Conservation (phyloP, 2,113 vertebrate species). For the Gobio gobio region DNA sequence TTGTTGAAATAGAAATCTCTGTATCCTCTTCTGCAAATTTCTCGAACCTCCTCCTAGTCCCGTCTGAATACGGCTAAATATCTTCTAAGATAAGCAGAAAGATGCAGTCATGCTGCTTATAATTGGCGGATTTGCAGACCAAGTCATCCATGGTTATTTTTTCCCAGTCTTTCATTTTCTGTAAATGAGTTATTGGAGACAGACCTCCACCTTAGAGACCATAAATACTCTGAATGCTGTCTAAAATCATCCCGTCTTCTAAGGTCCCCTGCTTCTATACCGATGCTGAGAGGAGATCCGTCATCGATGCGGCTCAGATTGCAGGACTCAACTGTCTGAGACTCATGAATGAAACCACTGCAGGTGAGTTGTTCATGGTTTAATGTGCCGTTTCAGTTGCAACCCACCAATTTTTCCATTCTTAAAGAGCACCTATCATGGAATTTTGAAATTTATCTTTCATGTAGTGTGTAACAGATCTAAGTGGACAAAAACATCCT, state of each 20-base stretch:
- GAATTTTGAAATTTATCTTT: too few species aligned
- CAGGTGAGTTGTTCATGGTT: slow-evolving; percentile 76
- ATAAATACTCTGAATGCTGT: not conserved
- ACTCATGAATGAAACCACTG: slow-evolving; percentile 96
- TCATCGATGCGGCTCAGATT: slow-evolving; percentile 96
- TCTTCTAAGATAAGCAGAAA: too few species aligned
- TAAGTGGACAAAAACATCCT: too few species aligned
- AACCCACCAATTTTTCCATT: not conserved
- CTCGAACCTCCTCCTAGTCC: too few species aligned
- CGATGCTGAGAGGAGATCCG: slow-evolving; percentile 94
- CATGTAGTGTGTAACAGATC: too few species aligned
- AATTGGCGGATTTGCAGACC: not conserved
- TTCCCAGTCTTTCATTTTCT: not conserved
- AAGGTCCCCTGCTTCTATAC: slow-evolving; percentile 94
- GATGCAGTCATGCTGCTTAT: too few species aligned
- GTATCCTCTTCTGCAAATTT: too few species aligned
- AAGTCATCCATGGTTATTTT: not conserved
- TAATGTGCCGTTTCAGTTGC: too few species aligned
- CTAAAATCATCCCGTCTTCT: not conserved
- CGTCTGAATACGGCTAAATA: too few species aligned
- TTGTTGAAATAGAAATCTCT: too few species aligned
- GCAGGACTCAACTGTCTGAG: slow-evolving; percentile 95
- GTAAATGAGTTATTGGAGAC: not conserved
- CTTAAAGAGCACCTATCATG: too few species aligned
- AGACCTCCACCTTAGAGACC: not conserved